Evolutionary conservation across 2,888 invertebrate genomes (phyloP).

Genomic region (Colostygia pectinataria): DNA sequence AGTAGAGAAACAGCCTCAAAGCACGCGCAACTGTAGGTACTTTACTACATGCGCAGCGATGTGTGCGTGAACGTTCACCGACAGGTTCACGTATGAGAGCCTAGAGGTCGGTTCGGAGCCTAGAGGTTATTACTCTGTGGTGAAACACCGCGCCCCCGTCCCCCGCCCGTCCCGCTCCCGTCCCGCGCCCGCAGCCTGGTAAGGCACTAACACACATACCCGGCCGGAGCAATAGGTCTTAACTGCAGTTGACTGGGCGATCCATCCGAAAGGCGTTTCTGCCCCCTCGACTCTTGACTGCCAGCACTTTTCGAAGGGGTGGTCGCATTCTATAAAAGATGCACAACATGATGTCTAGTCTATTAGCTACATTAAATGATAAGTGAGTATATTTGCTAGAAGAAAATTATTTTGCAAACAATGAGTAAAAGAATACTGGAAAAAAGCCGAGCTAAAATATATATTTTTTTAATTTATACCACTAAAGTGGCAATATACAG

Average conservation of each 20-base stretch:
- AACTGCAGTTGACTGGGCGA: conserved; percentile 73
- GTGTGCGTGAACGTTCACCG: too few species aligned
- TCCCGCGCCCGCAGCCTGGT: too few species aligned
- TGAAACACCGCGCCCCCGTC: too few species aligned
- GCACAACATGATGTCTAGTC: not conserved
- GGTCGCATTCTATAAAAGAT: conserved; percentile 50
- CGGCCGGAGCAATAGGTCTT: conserved; percentile 74
- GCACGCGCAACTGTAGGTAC: too few species aligned
- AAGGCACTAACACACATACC: conserved; percentile 63
- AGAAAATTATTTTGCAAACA: conserved; percentile 17
- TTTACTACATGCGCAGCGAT: too few species aligned
- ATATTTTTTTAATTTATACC: too few species aligned
- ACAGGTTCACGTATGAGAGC: too few species aligned
- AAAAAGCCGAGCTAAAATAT: conserved; percentile 11
- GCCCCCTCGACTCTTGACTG: conserved; percentile 65
- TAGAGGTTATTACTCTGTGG: too few species aligned
- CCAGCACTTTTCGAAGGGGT: conserved; percentile 62
- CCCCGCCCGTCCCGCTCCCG: too few species aligned
- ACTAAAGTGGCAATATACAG: too few species aligned
- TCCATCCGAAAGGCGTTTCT: conserved; percentile 74
- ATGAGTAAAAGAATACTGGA: not conserved
- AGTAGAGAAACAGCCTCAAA: too few species aligned
- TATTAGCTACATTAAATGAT: conserved; percentile 2
- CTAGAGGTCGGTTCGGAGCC: too few species aligned
- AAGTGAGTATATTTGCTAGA: conserved; percentile 17